Base-by-base conservation (phyloP, 1,140 invertebrate species). In the Sminthurides bifidus region DNA sequence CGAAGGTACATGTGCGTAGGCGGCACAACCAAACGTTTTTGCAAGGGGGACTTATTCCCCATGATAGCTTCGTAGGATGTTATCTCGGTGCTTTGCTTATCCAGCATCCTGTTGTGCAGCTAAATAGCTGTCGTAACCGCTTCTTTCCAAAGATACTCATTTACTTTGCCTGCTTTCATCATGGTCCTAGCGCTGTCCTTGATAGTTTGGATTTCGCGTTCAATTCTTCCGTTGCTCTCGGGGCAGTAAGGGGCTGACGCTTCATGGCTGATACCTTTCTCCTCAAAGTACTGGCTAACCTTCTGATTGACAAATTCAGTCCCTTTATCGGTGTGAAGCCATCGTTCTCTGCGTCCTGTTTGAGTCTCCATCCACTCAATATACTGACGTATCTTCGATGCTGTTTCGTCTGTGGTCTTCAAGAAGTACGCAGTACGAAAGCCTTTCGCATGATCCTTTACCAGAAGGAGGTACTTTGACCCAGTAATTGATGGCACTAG, bases 141-240 rank as follows among this genome's bases (percentile, higher is more conserved):
- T 58, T 77, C 73, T 3, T 68, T 70, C 75, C 73, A 77, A 44
- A 72, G 65, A 5, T 54, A 27, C 35, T 68, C 63, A 21, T 66
- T 63, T 19, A 76, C 49, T 35, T 69, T 52, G 17, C 67, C 61
- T 6, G 67, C 59, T 24, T 31, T 15, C 12, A 71, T 19, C 52
- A 69, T 59, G 15, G 63, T 44, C 19, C 63, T 52, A 10, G 66
- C 63, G n/a, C 31, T 43, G 27, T 71, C 66, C 17, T 63, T 50
- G 1, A 69, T n/a, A 0, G 64, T 66, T n/a, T 67, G 26, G 53
- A 70, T 71, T 64, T 73, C 70, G 29, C 73, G 60, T 59, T 77
- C 74, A 19, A 73, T 61, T 2, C 75, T 68, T 59, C 73, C 71
- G 70, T 78, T 77, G 64, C 69, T 64, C 59, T 78, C 69, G 50